phyloP scores from a whole-genome alignment of 1,140 invertebrate species.

The Drosophila navojoa region DNA sequence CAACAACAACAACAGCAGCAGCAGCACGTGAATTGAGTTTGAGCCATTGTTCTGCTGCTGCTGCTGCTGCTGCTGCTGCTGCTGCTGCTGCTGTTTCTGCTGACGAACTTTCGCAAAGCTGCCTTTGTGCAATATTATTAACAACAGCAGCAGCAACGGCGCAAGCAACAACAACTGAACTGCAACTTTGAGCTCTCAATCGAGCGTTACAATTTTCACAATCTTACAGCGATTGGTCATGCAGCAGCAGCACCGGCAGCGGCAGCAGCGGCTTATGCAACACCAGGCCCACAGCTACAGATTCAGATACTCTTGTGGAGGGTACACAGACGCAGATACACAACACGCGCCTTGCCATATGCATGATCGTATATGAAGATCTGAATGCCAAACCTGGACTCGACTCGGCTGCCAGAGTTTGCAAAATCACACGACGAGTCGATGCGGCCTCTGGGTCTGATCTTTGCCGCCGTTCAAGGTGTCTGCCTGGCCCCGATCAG shows the following conservation, averaged over 20 bases:
- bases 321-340: constrained; percentile 28
- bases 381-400: constrained; percentile 63
- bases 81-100: constrained; percentile 52
- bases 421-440: constrained; percentile 53
- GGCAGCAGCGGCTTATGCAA: constrained; percentile 39
- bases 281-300: constrained; percentile 60
- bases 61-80: constrained; percentile 54
- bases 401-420: constrained; percentile 42
- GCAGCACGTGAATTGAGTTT: constrained; percentile 65
- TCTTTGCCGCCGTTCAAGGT: constrained; percentile 81
- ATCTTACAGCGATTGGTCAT: constrained; percentile 79
- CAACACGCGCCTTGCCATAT: constrained; percentile 48
- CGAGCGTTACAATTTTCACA: constrained; percentile 82
- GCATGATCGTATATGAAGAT: constrained; percentile 76
- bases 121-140: constrained; percentile 82
- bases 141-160: constrained; percentile 58
- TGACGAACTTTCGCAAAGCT: constrained; percentile 74
- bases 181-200: constrained; percentile 76
- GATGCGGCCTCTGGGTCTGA: constrained; percentile 64
- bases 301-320: constrained; percentile 58
- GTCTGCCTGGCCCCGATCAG: constrained; percentile 51
- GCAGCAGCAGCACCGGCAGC: constrained; percentile 48
- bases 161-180: constrained; percentile 36
- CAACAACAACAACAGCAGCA: constrained; percentile 17
- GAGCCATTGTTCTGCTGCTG: constrained; percentile 70